Evolutionary conservation across 2,797 vertebrate species (phyloP).

Genomic region (Anguilla anguilla): DNA sequence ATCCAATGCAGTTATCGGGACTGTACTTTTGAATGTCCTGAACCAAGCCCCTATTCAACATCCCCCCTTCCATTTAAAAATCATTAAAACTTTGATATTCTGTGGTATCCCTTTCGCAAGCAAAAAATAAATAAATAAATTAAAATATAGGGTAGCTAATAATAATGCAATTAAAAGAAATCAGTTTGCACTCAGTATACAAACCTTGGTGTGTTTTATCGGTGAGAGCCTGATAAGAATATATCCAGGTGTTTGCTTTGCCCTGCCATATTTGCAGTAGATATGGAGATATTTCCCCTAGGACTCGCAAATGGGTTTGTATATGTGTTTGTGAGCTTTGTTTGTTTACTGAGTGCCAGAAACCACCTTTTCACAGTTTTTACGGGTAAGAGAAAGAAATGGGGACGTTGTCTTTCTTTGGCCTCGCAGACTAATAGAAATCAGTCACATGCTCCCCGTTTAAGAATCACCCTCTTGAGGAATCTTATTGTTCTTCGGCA

Average conservation of each 20-base stretch:
- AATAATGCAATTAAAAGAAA: slow-evolving; percentile 74
- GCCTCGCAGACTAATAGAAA: slow-evolving; percentile 65
- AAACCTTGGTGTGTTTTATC: slow-evolving; percentile 69
- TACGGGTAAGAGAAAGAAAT: slow-evolving; percentile 30
- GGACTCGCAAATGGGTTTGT: slow-evolving; percentile 44
- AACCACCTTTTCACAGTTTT: neutral
- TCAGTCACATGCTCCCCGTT: slow-evolving; percentile 67
- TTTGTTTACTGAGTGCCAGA: neutral
- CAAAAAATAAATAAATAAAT: neutral
- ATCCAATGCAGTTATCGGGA: neutral
- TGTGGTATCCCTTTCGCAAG: neutral
- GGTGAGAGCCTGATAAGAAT: slow-evolving; percentile 71
- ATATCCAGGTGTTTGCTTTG: slow-evolving; percentile 74
- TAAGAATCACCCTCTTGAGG: slow-evolving; percentile 64
- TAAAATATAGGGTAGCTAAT: slow-evolving; percentile 59
- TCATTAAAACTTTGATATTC: neutral
- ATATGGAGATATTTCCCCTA: slow-evolving; percentile 67
- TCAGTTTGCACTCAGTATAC: slow-evolving; percentile 58
- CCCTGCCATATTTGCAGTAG: slow-evolving; percentile 60
- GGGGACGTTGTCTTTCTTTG: slow-evolving; percentile 38
- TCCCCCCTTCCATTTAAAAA: neutral
- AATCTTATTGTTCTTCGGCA: slow-evolving; percentile 66
- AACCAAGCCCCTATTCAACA: neutral
- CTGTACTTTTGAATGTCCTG: neutral
- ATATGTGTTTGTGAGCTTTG: neutral